These are phyloP conservation scores for Pangasius krempfi DNA, from an alignment of 2,797 vertebrate genomes.

Conservation along the genomic window DNA sequence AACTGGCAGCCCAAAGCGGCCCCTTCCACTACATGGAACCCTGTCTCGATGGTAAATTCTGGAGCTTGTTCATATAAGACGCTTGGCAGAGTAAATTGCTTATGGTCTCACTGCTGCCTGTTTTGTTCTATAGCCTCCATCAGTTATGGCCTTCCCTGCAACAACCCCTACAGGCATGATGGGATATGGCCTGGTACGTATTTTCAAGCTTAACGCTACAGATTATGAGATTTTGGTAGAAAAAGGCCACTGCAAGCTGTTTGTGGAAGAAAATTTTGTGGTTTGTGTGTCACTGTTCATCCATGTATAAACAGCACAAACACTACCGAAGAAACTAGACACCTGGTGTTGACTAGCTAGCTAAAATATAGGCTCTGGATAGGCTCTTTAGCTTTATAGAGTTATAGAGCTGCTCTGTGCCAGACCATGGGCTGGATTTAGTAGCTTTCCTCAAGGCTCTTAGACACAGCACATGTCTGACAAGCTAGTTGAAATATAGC, in stretches of 20 bases:
- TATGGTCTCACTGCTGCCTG: conserved; percentile 12
- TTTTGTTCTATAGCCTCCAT: conserved; percentile 78
- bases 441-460: too few species aligned
- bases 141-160: conserved; percentile 96
- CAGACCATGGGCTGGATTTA: not conserved
- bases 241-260: not conserved
- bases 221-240: not conserved
- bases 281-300: not conserved
- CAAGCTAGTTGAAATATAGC: too few species aligned
- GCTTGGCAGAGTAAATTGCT: not conserved
- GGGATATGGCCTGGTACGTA: conserved; percentile 91
- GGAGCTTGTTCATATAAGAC: not conserved
- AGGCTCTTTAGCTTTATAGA: not conserved
- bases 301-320: too few species aligned
- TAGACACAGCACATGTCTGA: too few species aligned
- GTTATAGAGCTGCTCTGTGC: not conserved
- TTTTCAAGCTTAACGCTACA: not conserved
- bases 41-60: conserved; percentile 90
- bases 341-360: too few species aligned
- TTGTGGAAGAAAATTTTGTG: not conserved
- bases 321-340: too few species aligned
- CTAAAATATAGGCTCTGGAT: not conserved
- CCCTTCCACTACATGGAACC: conserved; percentile 95
- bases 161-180: conserved; percentile 98
- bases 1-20: conserved; percentile 98